A percentile compares a stretch with the other conserved stretches of the same genome.
These are phyloP conservation scores for Anniella stebbinsi DNA, from an alignment of 2,797 vertebrate genomes.

Conservation along the genomic window DNA sequence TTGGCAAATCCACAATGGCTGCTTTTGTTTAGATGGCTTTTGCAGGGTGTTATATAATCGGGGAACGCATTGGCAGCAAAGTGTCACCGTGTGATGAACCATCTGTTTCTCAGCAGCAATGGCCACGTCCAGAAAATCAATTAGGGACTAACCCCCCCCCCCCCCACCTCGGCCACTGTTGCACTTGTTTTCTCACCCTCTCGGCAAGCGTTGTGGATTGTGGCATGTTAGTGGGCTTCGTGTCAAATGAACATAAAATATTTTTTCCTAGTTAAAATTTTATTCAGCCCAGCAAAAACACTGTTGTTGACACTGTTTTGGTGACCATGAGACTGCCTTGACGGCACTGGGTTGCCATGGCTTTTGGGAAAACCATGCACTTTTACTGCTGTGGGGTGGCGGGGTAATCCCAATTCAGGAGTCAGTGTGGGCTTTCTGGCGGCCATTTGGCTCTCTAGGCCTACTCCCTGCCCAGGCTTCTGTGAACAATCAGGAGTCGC, in stretches of 20 bases:
- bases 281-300: not conserved
- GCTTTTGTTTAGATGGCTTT: not conserved
- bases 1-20: not conserved
- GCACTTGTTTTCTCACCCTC: not conserved
- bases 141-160: not conserved
- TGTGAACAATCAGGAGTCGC: too few species aligned
- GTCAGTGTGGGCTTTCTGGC: too few species aligned
- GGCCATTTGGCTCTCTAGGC: too few species aligned
- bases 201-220: not conserved
- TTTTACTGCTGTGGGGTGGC: too few species aligned
- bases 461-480: too few species aligned
- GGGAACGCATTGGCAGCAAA: not conserved
- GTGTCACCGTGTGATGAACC: not conserved
- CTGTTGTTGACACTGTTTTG: not conserved
- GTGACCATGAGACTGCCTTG: too few species aligned
- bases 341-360: too few species aligned
- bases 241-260: not conserved
- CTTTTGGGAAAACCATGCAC: too few species aligned
- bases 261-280: not conserved
- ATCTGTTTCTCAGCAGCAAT: slow-evolving; percentile 1
- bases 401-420: too few species aligned
- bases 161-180: not conserved
- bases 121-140: not conserved
- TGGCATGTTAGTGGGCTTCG: not conserved
- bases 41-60: not conserved